Conservation (phyloP, 35 echinoderm and acorn worm genomes). For the Hemicentrotus pulcherrimus region DNA sequence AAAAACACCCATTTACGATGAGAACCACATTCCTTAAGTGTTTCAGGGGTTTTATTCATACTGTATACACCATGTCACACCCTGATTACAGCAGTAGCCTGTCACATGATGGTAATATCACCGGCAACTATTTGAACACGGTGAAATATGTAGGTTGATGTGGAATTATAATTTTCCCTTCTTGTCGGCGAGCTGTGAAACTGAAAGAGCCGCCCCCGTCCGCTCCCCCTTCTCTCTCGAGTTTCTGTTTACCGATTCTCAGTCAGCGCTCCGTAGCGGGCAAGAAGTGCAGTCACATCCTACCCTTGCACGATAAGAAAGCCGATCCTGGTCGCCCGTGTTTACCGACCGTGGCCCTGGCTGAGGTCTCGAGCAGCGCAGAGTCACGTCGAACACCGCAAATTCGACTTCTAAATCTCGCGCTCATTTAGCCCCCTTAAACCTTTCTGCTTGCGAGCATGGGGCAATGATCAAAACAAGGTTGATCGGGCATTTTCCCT, state of each 20-base stretch:
- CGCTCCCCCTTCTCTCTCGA: slow-evolving; percentile 46
- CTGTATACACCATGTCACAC: background rate
- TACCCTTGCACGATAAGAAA: slow-evolving; percentile 13
- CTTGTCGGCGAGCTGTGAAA: slow-evolving; percentile 23
- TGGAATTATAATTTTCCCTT: slow-evolving; percentile 24
- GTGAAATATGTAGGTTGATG: slow-evolving; percentile 26
- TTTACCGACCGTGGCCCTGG: slow-evolving; percentile 51
- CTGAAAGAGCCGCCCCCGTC: slow-evolving; percentile 38
- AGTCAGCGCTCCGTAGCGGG: slow-evolving; percentile 47
- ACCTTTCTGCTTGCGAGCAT: slow-evolving; percentile 19
- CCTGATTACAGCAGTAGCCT: background rate
- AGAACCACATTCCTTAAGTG: background rate
- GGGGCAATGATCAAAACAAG: slow-evolving; percentile 49
- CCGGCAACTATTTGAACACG: slow-evolving; percentile 17
- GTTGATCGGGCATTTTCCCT: slow-evolving; percentile 8
- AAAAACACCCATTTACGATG: too few relatives aligned
- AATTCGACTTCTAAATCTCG: slow-evolving; percentile 50
- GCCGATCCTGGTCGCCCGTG: slow-evolving; percentile 43
- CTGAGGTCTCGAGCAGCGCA: background rate
- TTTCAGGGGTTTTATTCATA: background rate
- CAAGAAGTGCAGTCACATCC: slow-evolving; percentile 53
- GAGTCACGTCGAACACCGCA: slow-evolving; percentile 31
- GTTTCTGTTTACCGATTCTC: slow-evolving; percentile 53
- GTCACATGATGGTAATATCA: background rate
- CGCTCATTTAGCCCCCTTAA: slow-evolving; percentile 39